Evolutionary conservation across 1,140 invertebrate species (phyloP).

Genomic region (Periplaneta americana): DNA sequence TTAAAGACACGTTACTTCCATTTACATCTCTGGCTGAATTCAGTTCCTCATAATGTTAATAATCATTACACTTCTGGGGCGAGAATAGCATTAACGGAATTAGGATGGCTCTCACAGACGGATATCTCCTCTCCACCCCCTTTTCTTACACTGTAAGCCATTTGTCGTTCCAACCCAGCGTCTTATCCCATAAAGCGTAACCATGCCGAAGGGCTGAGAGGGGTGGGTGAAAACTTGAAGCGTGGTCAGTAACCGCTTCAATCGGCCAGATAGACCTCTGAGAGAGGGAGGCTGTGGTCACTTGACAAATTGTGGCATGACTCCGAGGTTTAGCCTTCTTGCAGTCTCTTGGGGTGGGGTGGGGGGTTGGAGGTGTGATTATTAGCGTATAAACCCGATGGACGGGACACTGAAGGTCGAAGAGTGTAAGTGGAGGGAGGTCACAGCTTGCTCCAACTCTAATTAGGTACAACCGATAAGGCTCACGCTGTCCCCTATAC

Average conservation of each 20-base stretch:
- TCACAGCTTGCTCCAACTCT: not conserved
- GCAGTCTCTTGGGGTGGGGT: no score
- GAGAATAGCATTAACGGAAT: no score
- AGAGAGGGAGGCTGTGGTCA: not conserved
- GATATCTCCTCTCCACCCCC: no score
- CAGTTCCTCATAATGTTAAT: no score
- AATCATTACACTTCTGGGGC: no score
- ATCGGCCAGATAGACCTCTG: not conserved
- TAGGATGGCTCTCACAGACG: no score
- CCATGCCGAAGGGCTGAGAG: not conserved
- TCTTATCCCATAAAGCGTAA: not conserved
- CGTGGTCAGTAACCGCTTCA: not conserved
- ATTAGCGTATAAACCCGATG: not conserved
- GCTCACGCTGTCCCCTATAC: not conserved
- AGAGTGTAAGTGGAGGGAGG: not conserved
- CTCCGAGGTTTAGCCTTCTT: not conserved
- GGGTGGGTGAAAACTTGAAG: not conserved
- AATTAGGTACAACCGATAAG: not conserved
- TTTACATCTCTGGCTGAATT: no score
- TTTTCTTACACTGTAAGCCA: no score
- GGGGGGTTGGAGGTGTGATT: not conserved
- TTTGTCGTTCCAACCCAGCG: no score
- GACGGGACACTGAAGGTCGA: not conserved
- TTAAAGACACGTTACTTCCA: no score
- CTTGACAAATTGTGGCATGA: not conserved